Evolutionary conservation across 2,797 vertebrate species (phyloP).

Genomic region (Silurus lanzhouensis): DNA sequence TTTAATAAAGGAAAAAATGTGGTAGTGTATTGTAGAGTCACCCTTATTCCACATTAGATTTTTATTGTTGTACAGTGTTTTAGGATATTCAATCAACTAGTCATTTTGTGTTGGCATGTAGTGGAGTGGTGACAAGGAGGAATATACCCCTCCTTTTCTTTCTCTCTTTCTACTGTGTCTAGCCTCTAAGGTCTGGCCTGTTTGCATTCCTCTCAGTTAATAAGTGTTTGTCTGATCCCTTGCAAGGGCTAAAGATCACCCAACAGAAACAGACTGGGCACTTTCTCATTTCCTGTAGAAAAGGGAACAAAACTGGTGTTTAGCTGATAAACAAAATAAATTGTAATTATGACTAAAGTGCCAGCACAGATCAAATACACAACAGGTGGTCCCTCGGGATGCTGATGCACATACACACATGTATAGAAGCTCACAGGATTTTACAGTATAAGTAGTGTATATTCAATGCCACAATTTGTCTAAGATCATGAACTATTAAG

Average conservation of each 20-base stretch:
- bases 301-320: constrained; percentile 1
- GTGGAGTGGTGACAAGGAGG: neutral
- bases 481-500: neutral
- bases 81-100: constrained; percentile 54
- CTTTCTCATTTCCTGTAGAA: constrained; percentile 54
- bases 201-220: constrained; percentile 80
- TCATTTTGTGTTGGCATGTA: constrained; percentile 52
- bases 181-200: constrained; percentile 61
- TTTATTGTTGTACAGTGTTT: constrained; percentile 59
- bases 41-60: constrained; percentile 40
- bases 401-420: neutral
- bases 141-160: constrained; percentile 40
- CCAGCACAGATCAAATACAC: neutral
- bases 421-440: too few relatives aligned
- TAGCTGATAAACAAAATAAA: constrained; percentile 53
- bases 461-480: neutral
- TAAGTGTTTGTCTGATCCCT: constrained; percentile 73
- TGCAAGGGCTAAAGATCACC: constrained; percentile 65
- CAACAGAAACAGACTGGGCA: constrained; percentile 58
- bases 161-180: constrained; percentile 47
- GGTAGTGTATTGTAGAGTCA: too few relatives aligned
- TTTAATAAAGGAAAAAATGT: too few relatives aligned
- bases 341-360: constrained; percentile 26
- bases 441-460: neutral
- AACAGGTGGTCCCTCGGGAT: neutral